These are phyloP conservation scores for Monodelphis domestica DNA, from an alignment of 2,797 vertebrate genomes.

Conservation along the genomic window DNA sequence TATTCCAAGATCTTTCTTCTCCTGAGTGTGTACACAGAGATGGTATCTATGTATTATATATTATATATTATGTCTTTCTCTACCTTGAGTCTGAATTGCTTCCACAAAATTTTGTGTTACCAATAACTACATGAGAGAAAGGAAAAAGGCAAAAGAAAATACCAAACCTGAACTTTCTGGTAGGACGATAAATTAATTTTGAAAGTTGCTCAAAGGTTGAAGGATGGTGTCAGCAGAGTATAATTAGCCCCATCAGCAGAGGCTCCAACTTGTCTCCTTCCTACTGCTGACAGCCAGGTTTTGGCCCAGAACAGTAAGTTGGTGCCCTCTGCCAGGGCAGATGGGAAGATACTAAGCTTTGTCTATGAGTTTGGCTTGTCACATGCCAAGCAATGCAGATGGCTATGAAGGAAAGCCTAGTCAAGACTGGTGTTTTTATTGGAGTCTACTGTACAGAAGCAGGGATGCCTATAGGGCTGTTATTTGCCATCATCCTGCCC, in stretches of 20 bases:
- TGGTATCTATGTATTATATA: too few relatives aligned
- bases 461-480: neutral
- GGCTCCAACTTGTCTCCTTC: neutral
- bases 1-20: neutral
- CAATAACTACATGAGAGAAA: slow-evolving; percentile 11
- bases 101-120: neutral
- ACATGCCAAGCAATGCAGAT: neutral
- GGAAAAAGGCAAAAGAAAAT: slow-evolving; percentile 36
- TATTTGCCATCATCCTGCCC: neutral
- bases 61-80: neutral
- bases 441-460: neutral
- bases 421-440: neutral
- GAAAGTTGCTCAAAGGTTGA: neutral
- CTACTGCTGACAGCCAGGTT: neutral
- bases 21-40: too few relatives aligned
- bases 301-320: neutral
- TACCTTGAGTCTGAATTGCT: neutral
- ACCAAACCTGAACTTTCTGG: slow-evolving; percentile 29
- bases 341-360: neutral
- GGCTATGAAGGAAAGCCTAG: neutral
- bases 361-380: neutral
- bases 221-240: neutral
- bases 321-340: neutral
- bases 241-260: neutral
- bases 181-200: slow-evolving; percentile 5